These are phyloP conservation scores for Struthidea cinerea DNA, from an alignment of 2,113 vertebrate species.

Conservation along the genomic window DNA sequence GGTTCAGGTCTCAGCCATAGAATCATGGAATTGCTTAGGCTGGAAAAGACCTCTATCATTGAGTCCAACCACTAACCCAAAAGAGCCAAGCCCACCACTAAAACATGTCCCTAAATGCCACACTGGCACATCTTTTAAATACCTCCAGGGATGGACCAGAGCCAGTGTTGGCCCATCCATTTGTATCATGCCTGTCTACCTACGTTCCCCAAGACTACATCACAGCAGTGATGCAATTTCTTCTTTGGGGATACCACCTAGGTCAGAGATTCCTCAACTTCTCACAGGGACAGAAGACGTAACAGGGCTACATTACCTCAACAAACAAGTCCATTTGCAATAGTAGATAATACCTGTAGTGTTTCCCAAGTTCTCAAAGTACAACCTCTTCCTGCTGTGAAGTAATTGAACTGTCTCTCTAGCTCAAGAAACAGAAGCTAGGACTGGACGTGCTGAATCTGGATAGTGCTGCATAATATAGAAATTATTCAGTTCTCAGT, in stretches of 20 bases:
- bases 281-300: background rate
- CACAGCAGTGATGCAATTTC: background rate
- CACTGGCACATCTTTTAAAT: background rate
- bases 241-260: accelerated
- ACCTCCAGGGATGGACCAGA: background rate
- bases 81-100: background rate
- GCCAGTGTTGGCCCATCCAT: background rate
- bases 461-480: background rate
- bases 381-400: background rate
- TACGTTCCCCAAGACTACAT: background rate
- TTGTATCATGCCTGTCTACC: accelerated
- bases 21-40: background rate
- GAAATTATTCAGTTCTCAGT: background rate
- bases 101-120: background rate
- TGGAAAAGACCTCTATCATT: background rate
- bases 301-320: background rate
- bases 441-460: background rate
- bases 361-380: background rate
- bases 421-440: background rate
- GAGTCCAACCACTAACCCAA: background rate
- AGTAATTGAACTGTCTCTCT: background rate
- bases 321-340: background rate
- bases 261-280: background rate
- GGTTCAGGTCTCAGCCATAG: background rate
- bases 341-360: background rate